These are phyloP conservation scores for Macroteleia sp. DNA, from an alignment of 2,888 invertebrate species.

Conservation along the genomic window DNA sequence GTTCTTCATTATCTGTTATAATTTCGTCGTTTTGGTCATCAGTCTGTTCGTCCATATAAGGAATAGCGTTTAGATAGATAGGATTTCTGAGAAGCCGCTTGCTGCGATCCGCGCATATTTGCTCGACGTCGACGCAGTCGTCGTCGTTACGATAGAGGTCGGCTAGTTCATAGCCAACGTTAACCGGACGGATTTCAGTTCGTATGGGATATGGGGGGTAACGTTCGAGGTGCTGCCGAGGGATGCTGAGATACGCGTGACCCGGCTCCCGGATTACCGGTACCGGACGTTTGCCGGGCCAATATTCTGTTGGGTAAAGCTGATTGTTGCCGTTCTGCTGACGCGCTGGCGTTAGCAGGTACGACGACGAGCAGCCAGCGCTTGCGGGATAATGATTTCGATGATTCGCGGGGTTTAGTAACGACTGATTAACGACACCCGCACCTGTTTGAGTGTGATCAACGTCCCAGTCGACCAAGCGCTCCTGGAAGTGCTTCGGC, in stretches of 20 bases:
- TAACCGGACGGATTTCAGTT: constrained; percentile 36
- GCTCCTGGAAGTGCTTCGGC: constrained; percentile 78
- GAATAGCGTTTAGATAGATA: constrained; percentile 64
- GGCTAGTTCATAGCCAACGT: constrained; percentile 69
- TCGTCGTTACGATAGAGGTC: constrained; percentile 69
- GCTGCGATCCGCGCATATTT: constrained; percentile 54
- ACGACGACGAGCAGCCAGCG: constrained; percentile 48
- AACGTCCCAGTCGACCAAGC: constrained; percentile 79
- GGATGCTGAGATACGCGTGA: constrained; percentile 74
- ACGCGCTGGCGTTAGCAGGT: constrained; percentile 45
- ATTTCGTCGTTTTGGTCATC: constrained; percentile 44
- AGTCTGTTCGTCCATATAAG: constrained; percentile 67
- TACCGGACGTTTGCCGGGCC: constrained; percentile 69
- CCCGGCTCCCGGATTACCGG: constrained; percentile 74
- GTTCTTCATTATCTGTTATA: neutral
- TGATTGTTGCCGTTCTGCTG: constrained; percentile 67
- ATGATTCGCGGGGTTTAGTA: constrained; percentile 54
- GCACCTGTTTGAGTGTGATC: constrained; percentile 78
- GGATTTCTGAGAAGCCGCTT: constrained; percentile 32
- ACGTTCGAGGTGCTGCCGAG: constrained; percentile 70
- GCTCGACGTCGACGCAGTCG: constrained; percentile 55
- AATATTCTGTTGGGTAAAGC: constrained; percentile 51
- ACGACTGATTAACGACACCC: constrained; percentile 68
- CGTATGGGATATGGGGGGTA: constrained; percentile 71
- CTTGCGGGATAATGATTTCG: constrained; percentile 62